Conservation (phyloP, 1,140 invertebrate species). For the Ganaspis sp. region DNA sequence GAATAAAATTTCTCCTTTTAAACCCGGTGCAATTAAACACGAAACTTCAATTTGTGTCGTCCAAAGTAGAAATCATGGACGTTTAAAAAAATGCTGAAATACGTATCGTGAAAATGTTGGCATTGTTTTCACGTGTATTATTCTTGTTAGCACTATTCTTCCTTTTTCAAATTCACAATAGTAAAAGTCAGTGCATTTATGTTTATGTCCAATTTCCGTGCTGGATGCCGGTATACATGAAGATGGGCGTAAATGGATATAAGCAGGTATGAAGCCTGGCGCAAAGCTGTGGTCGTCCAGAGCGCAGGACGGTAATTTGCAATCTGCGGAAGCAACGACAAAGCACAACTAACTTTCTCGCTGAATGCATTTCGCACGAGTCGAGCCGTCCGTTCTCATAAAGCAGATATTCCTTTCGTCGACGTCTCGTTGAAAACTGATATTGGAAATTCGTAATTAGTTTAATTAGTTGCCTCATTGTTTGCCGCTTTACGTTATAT, state of each 20-base stretch:
- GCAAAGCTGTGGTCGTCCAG: slow-evolving; percentile 37
- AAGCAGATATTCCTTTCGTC: slow-evolving; percentile 42
- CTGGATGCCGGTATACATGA: not conserved
- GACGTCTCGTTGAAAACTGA: slow-evolving; percentile 52
- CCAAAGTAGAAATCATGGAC: not conserved
- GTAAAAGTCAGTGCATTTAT: slow-evolving; percentile 3
- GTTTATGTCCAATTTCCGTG: slow-evolving; percentile 9
- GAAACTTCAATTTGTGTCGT: not conserved
- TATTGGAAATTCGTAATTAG: slow-evolving; percentile 64
- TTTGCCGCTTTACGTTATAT: slow-evolving; percentile 42
- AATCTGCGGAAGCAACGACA: slow-evolving; percentile 52
- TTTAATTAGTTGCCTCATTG: slow-evolving; percentile 54
- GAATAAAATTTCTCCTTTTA: not conserved
- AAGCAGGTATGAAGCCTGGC: slow-evolving; percentile 1
- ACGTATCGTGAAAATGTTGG: not conserved
- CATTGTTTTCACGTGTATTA: not conserved
- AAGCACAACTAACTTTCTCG: slow-evolving; percentile 52
- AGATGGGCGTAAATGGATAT: not conserved
- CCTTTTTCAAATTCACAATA: not conserved
- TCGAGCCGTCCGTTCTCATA: slow-evolving; percentile 42
- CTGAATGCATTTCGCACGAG: slow-evolving; percentile 48
- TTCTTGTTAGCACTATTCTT: not conserved
- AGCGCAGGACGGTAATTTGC: slow-evolving; percentile 56
- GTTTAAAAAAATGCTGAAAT: not conserved
- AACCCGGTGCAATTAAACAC: not conserved